phyloP scores from a whole-genome alignment of 1,140 invertebrate genomes.

The Polypedilum pembai region DNA sequence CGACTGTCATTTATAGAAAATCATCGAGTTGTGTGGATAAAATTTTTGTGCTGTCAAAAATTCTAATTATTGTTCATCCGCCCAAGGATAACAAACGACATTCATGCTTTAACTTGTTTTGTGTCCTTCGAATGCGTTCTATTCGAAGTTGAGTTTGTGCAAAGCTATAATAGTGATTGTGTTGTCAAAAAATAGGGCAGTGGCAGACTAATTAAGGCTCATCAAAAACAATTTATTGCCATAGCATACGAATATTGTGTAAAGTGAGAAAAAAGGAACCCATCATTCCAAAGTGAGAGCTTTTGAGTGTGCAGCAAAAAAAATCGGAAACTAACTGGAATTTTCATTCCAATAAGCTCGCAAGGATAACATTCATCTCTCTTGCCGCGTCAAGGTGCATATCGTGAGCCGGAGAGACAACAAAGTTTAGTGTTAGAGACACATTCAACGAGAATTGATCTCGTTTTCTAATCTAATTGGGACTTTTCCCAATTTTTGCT shows the following conservation, averaged over 20 bases:
- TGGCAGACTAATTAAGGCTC: background rate
- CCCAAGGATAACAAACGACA: conserved; percentile 16
- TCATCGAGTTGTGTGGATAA: background rate
- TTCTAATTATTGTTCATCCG: background rate
- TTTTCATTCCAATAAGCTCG: background rate
- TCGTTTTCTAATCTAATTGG: background rate
- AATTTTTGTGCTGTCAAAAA: background rate
- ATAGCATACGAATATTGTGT: background rate
- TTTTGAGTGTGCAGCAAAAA: background rate
- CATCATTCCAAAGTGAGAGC: conserved; percentile 22
- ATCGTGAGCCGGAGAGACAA: background rate
- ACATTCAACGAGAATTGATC: conserved; percentile 11
- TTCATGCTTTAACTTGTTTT: background rate
- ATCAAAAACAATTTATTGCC: background rate
- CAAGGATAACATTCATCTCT: background rate
- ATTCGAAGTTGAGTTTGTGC: background rate
- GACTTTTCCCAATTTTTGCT: background rate
- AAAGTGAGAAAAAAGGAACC: background rate
- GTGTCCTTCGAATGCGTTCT: background rate
- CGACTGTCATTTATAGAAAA: background rate
- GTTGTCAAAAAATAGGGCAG: background rate
- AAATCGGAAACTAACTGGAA: background rate
- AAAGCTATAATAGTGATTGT: background rate
- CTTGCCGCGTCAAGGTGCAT: background rate
- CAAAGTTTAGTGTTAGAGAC: background rate